Evolutionary conservation across 2,888 invertebrate genomes (phyloP), one percentile per base, ranked within the genome.

Genomic region (Scaptomyza cyrtandrae): DNA sequence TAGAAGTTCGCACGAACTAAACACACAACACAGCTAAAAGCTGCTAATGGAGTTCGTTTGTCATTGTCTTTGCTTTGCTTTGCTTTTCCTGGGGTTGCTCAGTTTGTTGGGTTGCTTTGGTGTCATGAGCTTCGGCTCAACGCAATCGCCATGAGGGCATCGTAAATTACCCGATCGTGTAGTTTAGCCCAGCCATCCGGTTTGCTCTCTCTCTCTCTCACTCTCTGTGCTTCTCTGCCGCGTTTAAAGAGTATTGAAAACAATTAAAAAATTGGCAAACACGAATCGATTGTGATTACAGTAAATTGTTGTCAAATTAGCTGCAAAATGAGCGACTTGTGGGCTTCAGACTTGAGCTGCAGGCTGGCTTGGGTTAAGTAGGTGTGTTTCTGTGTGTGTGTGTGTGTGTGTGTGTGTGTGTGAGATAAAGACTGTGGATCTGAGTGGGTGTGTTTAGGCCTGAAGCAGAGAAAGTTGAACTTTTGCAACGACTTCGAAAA

Each of bases 241-340:
- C 43, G 43, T 37, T 52, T 71, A 83, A 80, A 89, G 84, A 83
- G 89, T 86, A 90, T 90, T 90, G 87, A 79, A 89, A 91, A 91
- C 90, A 90, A 90, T 90, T 90, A 90, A 90, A 90, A 90, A 90
- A 89, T 89, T 86, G 89, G 90, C 90, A 90, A 90, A 91, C 90
- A 90, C 90, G 90, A 90, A 90, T 90, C 90, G 90, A 89, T 86
- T 86, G 89, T 89, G 90, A 87, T 90, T 87, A 87, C 86, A 89
- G 74, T 90, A 87, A 86, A 90, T 87, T 90, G 90, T 87, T 87
- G 87, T 87, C 89, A 90, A 87, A 87, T 87, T 87, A 90, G 90
- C 83, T 78, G 87, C 81, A 87, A 87, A 85, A 90, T 88, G 85
- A 90, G 84, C 62, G 78, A 81, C 62, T 71, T 73, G 65, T 57